Conservation (phyloP, 2,888 invertebrate genomes). For the Megalurothrips usitatus region DNA sequence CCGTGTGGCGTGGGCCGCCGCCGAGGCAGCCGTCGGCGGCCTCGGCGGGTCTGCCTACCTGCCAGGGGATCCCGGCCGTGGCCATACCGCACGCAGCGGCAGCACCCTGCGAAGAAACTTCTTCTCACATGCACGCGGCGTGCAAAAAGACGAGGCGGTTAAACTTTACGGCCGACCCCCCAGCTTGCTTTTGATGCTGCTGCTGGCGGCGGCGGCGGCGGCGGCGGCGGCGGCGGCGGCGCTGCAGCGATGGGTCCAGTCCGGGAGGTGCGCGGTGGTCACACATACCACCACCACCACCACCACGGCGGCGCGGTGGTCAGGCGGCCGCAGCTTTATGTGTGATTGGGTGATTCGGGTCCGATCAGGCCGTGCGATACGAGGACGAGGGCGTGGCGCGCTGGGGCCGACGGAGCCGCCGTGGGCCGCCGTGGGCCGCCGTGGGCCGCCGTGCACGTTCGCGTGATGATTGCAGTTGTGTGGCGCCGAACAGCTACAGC, state of each 20-base stretch:
- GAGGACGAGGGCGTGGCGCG: background rate
- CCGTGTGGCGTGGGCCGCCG: constrained; percentile 2
- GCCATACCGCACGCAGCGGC: too few species aligned
- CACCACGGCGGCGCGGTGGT: too few species aligned
- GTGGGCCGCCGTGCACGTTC: background rate
- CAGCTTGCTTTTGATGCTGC: background rate
- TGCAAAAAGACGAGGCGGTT: too few species aligned
- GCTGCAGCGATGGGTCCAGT: background rate
- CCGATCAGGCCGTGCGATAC: constrained; percentile 2
- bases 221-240: background rate
- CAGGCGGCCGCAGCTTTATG: background rate
- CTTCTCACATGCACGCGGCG: too few species aligned
- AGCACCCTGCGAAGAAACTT: too few species aligned
- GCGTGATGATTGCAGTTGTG: background rate
- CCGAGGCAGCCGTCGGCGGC: too few species aligned
- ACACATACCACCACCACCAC: too few species aligned
- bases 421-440: background rate
- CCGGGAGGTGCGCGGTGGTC: background rate
- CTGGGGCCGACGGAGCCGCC: background rate
- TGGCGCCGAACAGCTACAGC: background rate
- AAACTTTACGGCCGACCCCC: background rate
- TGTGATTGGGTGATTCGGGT: constrained; percentile 22
- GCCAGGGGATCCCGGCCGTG: too few species aligned
- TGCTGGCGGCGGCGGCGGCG: background rate
- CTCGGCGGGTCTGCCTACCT: too few species aligned